A percentile compares a stretch with the other conserved stretches of the same genome.
phyloP scores from a whole-genome alignment of 1,140 invertebrate genomes.

The Condylostylus longicornis region DNA sequence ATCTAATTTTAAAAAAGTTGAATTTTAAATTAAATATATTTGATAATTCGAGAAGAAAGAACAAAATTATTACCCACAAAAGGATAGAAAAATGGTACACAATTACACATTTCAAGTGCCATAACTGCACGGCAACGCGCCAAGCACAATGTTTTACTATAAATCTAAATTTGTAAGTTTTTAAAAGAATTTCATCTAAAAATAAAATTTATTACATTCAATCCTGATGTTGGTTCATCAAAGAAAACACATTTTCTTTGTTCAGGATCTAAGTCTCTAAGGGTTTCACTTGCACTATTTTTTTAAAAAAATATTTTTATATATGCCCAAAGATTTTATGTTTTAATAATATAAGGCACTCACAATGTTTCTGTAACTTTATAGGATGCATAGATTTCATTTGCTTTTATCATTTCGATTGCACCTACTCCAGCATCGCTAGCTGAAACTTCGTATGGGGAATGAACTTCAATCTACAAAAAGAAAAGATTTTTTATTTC shows the following conservation, averaged over 20 bases:
- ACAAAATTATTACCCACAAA: constrained; percentile 14
- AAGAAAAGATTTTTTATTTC: not conserved
- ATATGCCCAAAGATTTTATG: not conserved
- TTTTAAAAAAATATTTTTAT: not conserved
- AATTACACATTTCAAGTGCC: constrained; percentile 30
- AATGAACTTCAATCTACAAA: constrained; percentile 25
- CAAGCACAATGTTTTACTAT: constrained; percentile 25
- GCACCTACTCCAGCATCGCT: constrained; percentile 21
- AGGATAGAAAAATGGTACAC: constrained; percentile 28
- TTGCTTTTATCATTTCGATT: constrained; percentile 17
- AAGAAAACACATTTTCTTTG: constrained; percentile 30
- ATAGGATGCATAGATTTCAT: constrained; percentile 27
- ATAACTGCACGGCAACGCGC: constrained; percentile 25
- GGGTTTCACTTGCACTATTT: constrained; percentile 18
- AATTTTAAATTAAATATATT: not conserved
- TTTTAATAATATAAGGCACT: constrained; percentile 6
- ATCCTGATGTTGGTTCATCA: constrained; percentile 22
- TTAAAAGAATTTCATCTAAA: not conserved
- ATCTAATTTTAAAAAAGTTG: constrained; percentile 5
- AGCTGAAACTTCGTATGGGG: constrained; percentile 25
- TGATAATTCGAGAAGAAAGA: not conserved
- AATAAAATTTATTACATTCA: constrained; percentile 13
- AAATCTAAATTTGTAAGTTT: constrained; percentile 16
- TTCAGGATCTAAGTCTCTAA: constrained; percentile 17
- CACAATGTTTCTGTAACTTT: constrained; percentile 30